Percentiles rank a stretch among this genome's conserved stretches.
These are phyloP conservation scores for Symphodus melops DNA, from an alignment of 2,113 vertebrate species.

Conservation along the genomic window DNA sequence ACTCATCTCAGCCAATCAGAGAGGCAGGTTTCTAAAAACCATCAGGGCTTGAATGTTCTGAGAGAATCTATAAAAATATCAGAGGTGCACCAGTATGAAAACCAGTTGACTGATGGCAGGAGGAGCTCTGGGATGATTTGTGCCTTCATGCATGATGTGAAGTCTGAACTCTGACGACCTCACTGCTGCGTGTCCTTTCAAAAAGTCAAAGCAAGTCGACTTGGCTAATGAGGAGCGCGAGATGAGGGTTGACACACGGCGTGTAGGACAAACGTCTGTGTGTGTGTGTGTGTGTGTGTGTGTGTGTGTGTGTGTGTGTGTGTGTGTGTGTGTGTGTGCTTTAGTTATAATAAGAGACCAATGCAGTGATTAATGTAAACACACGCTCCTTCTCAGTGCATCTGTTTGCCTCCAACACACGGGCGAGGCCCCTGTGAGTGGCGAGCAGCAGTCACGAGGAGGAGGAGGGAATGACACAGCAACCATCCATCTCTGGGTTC, in stretches of 20 bases:
- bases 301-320: conserved; percentile 3
- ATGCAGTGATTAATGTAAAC: conserved; percentile 1
- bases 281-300: conserved; percentile 3
- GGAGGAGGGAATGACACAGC: conserved; percentile 56
- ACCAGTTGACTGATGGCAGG: too few species aligned
- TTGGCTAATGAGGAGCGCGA: conserved; percentile 4
- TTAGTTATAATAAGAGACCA: neutral
- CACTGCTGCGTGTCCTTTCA: neutral
- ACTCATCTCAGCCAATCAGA: too few species aligned
- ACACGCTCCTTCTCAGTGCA: neutral
- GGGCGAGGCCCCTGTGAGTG: conserved; percentile 17
- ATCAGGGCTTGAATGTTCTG: too few species aligned
- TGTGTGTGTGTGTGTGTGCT: neutral
- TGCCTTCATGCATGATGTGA: too few species aligned
- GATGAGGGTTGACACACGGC: neutral
- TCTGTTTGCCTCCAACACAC: conserved; percentile 1
- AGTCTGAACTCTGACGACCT: neutral
- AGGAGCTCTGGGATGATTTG: too few species aligned
- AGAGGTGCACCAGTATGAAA: too few species aligned
- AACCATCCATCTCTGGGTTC: conserved; percentile 25
- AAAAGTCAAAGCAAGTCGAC: neutral
- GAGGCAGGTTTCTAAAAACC: too few species aligned
- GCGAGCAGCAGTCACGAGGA: conserved; percentile 47
- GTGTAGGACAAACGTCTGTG: neutral
- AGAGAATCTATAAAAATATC: too few species aligned